Evolutionary conservation across 1,140 invertebrate genomes (phyloP).

Genomic region (Apis florea): DNA sequence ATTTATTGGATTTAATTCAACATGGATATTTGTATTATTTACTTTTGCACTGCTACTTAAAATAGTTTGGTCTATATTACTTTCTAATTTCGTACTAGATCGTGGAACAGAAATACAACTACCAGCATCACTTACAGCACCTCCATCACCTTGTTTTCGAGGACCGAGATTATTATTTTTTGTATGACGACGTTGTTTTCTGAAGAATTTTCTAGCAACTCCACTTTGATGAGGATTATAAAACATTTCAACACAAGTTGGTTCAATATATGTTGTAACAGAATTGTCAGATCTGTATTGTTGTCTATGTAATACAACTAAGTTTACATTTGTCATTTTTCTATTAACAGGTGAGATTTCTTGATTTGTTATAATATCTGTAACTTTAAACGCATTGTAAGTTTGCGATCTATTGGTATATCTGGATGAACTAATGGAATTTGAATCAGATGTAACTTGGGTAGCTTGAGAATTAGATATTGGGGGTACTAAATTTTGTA

Average conservation of each 20-base stretch:
- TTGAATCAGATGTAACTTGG: conserved; percentile 76
- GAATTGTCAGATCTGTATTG: conserved; percentile 86
- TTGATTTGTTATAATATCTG: conserved; percentile 62
- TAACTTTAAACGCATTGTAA: conserved; percentile 67
- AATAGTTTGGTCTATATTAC: conserved; percentile 83
- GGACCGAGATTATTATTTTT: conserved; percentile 87
- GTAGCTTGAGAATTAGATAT: conserved; percentile 75
- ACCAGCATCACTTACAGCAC: conserved; percentile 81
- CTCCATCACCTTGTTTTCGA: conserved; percentile 83
- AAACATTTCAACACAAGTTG: conserved; percentile 88
- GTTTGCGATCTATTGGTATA: conserved; percentile 73
- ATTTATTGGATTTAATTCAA: conserved; percentile 82
- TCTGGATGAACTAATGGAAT: conserved; percentile 74
- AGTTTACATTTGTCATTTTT: conserved; percentile 82
- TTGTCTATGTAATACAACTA: conserved; percentile 85
- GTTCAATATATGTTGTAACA: conserved; percentile 86
- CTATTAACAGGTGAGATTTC: conserved; percentile 70
- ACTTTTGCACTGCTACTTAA: conserved; percentile 86
- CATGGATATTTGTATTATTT: conserved; percentile 89
- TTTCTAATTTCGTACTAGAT: conserved; percentile 79
- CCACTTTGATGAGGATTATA: conserved; percentile 96
- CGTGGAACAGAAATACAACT: conserved; percentile 79
- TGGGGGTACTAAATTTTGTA: conserved; percentile 69
- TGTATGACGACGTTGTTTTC: conserved; percentile 90
- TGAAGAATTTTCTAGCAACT: conserved; percentile 94